Evolutionary conservation across 2,797 vertebrate genomes (phyloP), one percentile per base, ranked within the genome.

Genomic region (Halcyon chelicuti): DNA sequence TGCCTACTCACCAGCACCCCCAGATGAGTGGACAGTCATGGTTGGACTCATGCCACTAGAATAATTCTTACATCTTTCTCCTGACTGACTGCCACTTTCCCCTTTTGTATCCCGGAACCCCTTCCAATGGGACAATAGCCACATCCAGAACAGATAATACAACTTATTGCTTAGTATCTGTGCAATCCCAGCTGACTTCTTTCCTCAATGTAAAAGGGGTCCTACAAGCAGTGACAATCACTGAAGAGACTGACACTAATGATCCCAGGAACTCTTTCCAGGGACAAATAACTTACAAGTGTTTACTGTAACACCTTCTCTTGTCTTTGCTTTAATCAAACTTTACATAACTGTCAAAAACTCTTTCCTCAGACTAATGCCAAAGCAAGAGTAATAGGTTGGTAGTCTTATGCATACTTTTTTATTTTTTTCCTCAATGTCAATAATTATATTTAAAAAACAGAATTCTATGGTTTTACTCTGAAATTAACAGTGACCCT

Each of bases 21-120:
- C 12, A 75, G 62, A 14, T 0, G 7, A 55, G 12, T 25, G 6
- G 17, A 22, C 23, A 51, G 37, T 26, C 4, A 0, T 35, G 7
- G 10, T 0, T 65, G 23, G 49, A 57, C 6, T 71, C 49, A 78
- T 4, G 1, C 3, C 14, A 42, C 14, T 31, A 54, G 26, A 70
- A 47, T 51, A 63, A 62, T 33, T 66, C 17, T 66, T 49, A 23
- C 6, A 10, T 58, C 29, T 85, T 29, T 26, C 22, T 61, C 44
- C 51, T 49, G 10, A 26, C 51, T 49, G 10, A 26, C 60, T 74
- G 10, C 23, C 26, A 31, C 2, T 4, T 71, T 10, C 7, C 31
- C 10, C 20, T 78, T 46, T 31, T 8, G 3, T 12, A n/a, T 40
- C 60, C 25, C 60, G 74, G 44, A 63, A 13, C 5, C 7, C 10